Evolutionary conservation across 2,797 vertebrate species (phyloP).

Genomic region (Petrocephalus schoutedeni): DNA sequence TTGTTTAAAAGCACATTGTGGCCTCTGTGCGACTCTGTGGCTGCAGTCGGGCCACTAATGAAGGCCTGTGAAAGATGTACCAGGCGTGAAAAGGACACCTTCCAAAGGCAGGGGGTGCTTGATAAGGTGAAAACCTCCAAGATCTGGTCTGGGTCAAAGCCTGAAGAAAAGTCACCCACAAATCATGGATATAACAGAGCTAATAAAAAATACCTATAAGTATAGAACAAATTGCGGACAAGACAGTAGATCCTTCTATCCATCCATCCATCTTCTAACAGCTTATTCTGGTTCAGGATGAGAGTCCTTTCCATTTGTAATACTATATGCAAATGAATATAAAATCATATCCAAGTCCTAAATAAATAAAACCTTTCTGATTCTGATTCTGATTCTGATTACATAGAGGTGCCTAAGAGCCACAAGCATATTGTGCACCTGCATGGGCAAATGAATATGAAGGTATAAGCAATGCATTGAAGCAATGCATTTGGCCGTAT

Average conservation of each 20-base stretch:
- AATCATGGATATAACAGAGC: constrained; percentile 34
- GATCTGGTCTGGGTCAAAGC: constrained; percentile 45
- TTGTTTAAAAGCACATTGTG: constrained; percentile 33
- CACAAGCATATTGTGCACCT: background rate
- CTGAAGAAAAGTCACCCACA: constrained; percentile 45
- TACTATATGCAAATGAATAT: background rate
- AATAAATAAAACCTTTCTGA: too few species aligned
- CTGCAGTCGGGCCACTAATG: constrained; percentile 52
- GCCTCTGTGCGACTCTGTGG: constrained; percentile 36
- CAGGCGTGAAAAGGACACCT: constrained; percentile 37
- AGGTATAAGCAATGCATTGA: background rate
- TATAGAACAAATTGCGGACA: constrained; percentile 23
- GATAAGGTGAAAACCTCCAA: constrained; percentile 40
- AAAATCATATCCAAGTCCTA: background rate
- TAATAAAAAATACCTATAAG: constrained; percentile 28
- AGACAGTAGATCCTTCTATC: background rate
- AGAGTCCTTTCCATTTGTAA: background rate
- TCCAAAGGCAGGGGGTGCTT: constrained; percentile 37
- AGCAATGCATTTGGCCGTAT: background rate
- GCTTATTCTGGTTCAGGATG: background rate
- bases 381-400: too few species aligned
- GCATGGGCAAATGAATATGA: background rate
- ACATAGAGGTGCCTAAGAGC: background rate
- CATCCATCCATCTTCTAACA: background rate
- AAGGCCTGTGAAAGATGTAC: constrained; percentile 41